Evolutionary conservation across 2,888 invertebrate species (phyloP), one percentile per base, ranked within the genome.

Genomic region (Tortricodes alternella): DNA sequence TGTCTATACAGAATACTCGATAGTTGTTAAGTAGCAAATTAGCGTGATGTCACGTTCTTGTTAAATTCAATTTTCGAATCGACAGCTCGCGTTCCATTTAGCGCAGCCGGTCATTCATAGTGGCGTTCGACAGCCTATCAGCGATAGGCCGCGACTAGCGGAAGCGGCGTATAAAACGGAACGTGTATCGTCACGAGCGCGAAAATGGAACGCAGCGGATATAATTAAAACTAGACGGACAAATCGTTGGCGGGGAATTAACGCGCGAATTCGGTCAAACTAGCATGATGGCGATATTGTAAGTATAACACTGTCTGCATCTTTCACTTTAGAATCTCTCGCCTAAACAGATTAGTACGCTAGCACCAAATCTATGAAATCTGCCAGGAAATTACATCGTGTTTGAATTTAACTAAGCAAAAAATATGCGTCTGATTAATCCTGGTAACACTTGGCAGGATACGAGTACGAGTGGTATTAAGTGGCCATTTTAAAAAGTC

Each of bases 141-240:
- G 65, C 70, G 71, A 70, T 73, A 69, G 29, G 70, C 65, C 78
- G 68, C 56, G 39, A 69, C 71, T 71, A 67, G 70, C 88, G 89
- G 88, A 88, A 87, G 88, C 79, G 65, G 61, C 65, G 37, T 56
- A 51, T 49, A 49, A 49, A 64, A 63, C 60, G 64, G 67, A 70
- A 71, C 76, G 71, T 72, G 73, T 75, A 76, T 74, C 77, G 80
- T 72, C 74, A 78, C 74, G 76, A 75, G 73, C 73, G 74, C 76
- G 82, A 87, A 89, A 89, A 89, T 88, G 87, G 89, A 85, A 82
- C 88, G 73, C 83, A 82, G 85, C 85, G 86, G 87, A 80, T 89
- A 89, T 89, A 88, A 88, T 88, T 89, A 89, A 85, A 86, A 84
- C 83, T 71, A 74, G 76, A 74, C 83, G 76, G 75, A 82, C 82